These are phyloP conservation scores for Lasiurus borealis DNA, from an alignment of 2,113 vertebrate species.

Conservation along the genomic window DNA sequence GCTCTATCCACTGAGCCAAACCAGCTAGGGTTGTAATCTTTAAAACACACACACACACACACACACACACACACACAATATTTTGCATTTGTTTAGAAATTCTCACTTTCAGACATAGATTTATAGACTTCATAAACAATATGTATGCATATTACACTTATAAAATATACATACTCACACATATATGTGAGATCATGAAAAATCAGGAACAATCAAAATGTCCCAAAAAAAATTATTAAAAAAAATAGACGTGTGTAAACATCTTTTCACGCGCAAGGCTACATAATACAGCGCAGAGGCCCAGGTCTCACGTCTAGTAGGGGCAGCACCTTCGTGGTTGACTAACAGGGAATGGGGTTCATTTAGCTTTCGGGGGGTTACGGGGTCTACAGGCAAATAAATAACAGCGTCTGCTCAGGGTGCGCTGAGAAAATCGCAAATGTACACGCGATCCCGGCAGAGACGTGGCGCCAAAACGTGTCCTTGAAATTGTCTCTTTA, in stretches of 20 bases:
- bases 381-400: slow-evolving; percentile 79
- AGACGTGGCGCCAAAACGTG: background rate
- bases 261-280: slow-evolving; percentile 78
- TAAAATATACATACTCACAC: background rate
- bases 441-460: slow-evolving; percentile 46
- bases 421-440: slow-evolving; percentile 66
- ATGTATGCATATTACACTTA: background rate
- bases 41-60: too few relatives aligned
- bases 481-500: background rate
- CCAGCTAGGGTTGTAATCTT: too few relatives aligned
- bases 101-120: background rate
- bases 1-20: too few relatives aligned
- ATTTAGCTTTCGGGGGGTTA: slow-evolving; percentile 75
- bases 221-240: slow-evolving; percentile 80
- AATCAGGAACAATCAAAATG: background rate
- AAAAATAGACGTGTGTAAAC: slow-evolving; percentile 80
- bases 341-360: slow-evolving; percentile 78
- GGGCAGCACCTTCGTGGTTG: slow-evolving; percentile 80
- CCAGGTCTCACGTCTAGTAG: slow-evolving; percentile 71
- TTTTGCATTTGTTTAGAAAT: too few relatives aligned
- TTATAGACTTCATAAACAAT: background rate
- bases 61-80: too few relatives aligned
- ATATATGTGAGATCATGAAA: background rate
- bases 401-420: slow-evolving; percentile 71
- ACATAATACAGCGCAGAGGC: slow-evolving; percentile 78